Base-by-base conservation (phyloP, 2,113 vertebrate species). In the Thunnus thynnus region DNA sequence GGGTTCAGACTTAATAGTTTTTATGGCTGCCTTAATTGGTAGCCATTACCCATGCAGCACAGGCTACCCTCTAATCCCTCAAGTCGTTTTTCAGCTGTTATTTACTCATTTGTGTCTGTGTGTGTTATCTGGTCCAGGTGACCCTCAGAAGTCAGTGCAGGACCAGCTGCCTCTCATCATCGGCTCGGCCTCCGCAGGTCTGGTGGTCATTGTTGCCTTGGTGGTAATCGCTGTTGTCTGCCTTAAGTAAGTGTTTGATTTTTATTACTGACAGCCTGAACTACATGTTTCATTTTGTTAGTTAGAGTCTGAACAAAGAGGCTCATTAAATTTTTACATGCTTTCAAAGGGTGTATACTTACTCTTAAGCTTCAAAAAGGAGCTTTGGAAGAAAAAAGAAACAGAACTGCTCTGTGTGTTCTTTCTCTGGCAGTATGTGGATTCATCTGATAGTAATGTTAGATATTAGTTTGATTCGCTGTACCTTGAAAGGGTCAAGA, bases 121-220 rank as follows among this genome's bases (percentile, higher is more conserved):
- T 73, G 50, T 51, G 77, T 44, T 30, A 0, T 6, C 57, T 48
- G 13, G 70, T 58, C 50, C 88, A 96, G 97, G 94, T 81, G 95
- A 96, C 92, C 95, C 94, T 27, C 96, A 96, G 92, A 97, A 95
- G 88, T 96, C 95, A 41, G 97, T 97, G 74, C 98, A 99, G 91
- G 98, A 99, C 74, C 96, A 97, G 94, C 94, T 99, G 77, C 98
- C 98, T 50, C 97, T 99, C 78, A 98, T 99, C 0, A 96, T 99
- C 68, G 98, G 98, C 41, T 99, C 98, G 0, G 97, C 97, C 46
- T 97, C 96, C 0, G 98, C 98, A 0, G 97, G 96, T 3, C 95
- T 99, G 58, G 96, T 99, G 46, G 97, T 99, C 10, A 94, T 99
- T 68, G 97, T 98, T 2, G 98, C 97, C 6, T 93, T 99, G 32